Evolutionary conservation across 1,140 invertebrate species (phyloP).

Genomic region (Lepidotrigona ventralis): DNA sequence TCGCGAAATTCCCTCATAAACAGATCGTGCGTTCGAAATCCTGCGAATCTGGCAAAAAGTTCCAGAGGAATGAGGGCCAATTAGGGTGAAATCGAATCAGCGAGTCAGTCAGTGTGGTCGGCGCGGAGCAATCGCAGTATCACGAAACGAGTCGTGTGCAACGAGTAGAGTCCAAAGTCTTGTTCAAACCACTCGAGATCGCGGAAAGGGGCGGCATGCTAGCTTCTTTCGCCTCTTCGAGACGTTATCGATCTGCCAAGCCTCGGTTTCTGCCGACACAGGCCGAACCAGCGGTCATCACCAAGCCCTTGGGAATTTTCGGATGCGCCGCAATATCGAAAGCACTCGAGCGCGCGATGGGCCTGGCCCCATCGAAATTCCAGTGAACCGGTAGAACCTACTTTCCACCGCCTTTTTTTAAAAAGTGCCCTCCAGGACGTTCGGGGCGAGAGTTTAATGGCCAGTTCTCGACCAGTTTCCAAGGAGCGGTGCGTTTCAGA

Average conservation of each 20-base stretch:
- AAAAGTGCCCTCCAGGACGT: neutral
- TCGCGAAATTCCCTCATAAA: too few species aligned
- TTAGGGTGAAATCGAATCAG: too few species aligned
- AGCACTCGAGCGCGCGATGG: neutral
- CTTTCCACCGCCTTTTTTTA: neutral
- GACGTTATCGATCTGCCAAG: conserved; percentile 48
- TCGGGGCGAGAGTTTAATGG: neutral
- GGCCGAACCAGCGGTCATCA: conserved; percentile 21
- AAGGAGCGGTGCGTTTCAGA: too few species aligned
- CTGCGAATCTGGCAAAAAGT: too few species aligned
- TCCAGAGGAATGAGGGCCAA: too few species aligned
- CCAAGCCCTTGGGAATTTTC: conserved; percentile 47
- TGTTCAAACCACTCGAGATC: conserved; percentile 58
- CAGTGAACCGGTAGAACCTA: neutral
- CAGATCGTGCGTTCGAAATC: too few species aligned
- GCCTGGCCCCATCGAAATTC: conserved; percentile 31
- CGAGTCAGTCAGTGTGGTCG: too few species aligned
- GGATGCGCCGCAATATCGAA: conserved; percentile 40
- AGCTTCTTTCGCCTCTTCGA: conserved; percentile 46
- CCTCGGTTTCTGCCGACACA: too few species aligned
- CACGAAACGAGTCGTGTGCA: too few species aligned
- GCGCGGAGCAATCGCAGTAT: too few species aligned
- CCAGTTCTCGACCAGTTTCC: neutral
- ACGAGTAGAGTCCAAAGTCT: conserved; percentile 45
- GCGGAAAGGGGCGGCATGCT: neutral